These are phyloP conservation scores for Onychomys leucogaster DNA, from an alignment of 2,797 vertebrate species.

Conservation along the genomic window DNA sequence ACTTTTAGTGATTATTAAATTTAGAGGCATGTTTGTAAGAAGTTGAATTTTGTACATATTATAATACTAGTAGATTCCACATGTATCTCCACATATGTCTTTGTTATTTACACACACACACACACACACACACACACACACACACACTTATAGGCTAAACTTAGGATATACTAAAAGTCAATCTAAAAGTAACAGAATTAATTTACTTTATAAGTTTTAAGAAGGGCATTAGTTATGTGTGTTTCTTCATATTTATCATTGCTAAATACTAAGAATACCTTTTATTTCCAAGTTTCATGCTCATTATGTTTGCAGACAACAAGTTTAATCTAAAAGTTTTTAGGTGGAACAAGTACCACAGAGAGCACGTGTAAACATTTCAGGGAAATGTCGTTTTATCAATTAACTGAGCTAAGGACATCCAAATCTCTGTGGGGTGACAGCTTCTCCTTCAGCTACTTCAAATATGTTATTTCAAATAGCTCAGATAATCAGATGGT, in stretches of 20 bases:
- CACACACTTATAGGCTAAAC: neutral
- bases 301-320: neutral
- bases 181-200: neutral
- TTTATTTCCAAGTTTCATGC: constrained; percentile 11
- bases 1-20: neutral
- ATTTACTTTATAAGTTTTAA: constrained; percentile 21
- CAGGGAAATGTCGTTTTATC: neutral
- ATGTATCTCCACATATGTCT: neutral
- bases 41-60: neutral
- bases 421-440: neutral
- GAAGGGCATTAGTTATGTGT: neutral
- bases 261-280: neutral
- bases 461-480: neutral
- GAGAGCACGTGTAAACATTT: neutral
- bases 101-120: neutral
- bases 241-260: neutral
- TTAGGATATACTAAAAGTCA: neutral
- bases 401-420: neutral
- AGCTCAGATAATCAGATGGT: neutral
- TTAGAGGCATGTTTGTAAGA: neutral
- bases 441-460: neutral
- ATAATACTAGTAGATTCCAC: neutral
- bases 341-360: no score
- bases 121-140: neutral
- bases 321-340: neutral